Evolutionary conservation across 2,797 vertebrate genomes (phyloP).

Genomic region (Notolabrus celidotus): DNA sequence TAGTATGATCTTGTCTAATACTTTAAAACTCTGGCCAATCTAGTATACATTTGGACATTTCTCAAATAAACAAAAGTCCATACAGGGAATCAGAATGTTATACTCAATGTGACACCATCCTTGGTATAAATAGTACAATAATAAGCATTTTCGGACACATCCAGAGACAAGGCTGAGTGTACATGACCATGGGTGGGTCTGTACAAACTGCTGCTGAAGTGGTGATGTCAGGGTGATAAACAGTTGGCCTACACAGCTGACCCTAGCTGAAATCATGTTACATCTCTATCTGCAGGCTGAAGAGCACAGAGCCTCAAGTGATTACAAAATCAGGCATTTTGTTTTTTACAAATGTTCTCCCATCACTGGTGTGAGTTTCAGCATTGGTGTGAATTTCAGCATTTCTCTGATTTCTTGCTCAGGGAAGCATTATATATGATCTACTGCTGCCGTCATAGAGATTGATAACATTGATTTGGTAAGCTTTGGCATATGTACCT

Average conservation of each 20-base stretch:
- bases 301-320: constrained; percentile 20
- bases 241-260: constrained; percentile 43
- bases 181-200: constrained; percentile 13
- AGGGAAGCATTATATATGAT: neutral
- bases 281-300: constrained; percentile 25
- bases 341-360: constrained; percentile 44
- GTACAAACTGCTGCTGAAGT: too few species aligned
- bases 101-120: too few species aligned
- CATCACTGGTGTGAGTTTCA: constrained; percentile 22
- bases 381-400: constrained; percentile 15
- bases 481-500: constrained; percentile 37
- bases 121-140: too few species aligned
- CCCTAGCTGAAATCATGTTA: constrained; percentile 29
- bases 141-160: too few species aligned
- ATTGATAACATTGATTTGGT: too few species aligned
- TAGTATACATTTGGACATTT: too few species aligned
- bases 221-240: constrained; percentile 28
- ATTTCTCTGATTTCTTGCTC: constrained; percentile 4
- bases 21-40: too few species aligned
- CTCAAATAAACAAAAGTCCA: too few species aligned
- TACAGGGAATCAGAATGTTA: too few species aligned
- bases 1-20: too few species aligned
- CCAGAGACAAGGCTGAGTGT: neutral
- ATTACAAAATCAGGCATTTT: constrained; percentile 20
- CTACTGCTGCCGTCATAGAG: constrained; percentile 16